Evolutionary conservation across 64 coral and sea anemone genomes (phyloP), one percentile per base, ranked within the genome.

Genomic region (Montipora efflorescens): DNA sequence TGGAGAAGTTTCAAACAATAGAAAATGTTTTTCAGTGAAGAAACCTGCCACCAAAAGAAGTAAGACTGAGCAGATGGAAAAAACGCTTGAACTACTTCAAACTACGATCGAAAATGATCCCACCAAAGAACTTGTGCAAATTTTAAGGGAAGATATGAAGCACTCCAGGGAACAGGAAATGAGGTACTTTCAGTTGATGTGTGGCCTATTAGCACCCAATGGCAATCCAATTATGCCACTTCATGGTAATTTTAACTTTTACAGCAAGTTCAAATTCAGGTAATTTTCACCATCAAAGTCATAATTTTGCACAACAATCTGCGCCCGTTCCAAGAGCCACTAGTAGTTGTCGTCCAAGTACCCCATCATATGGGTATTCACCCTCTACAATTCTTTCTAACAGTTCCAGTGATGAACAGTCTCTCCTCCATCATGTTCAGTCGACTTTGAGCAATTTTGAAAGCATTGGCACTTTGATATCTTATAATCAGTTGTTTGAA

Each of bases 21-120:
- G 16, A 57, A 78, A 79, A 77, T 88, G 51, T 93, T 55, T 88
- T 18, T 57, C 74, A 12, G 45, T 79, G 66, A 93, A 79, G 81
- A 80, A 80, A 62, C 18, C 73, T 93, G 75, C 49, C 0, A 11
- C 79, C 19, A 67, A 92, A 73, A 75, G 48, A 67, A 80, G 79
- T 59, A 93, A 72, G 80, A 93, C 64, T 87, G 92, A 88, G 62
- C 75, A 87, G 19, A 57, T 93, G 22, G 1, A 28, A 61, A 84
- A 93, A 71, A 75, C 43, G 21, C 59, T 93, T 57, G 92, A 93
- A 80, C 69, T 81, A 66, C 70, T 90, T 62, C 87, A 95, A 78
- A 53, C 78, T 74, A 89, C 87, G 0, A 95, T 95, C 19, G 93
- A 95, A 19, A 95, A 95, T 95, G 87, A 95, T 25, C 87, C 93